A percentile compares a stretch with the other conserved stretches of the same genome.
Conservation (phyloP, 1,140 invertebrate species). For the Sitobion miscanthi region DNA sequence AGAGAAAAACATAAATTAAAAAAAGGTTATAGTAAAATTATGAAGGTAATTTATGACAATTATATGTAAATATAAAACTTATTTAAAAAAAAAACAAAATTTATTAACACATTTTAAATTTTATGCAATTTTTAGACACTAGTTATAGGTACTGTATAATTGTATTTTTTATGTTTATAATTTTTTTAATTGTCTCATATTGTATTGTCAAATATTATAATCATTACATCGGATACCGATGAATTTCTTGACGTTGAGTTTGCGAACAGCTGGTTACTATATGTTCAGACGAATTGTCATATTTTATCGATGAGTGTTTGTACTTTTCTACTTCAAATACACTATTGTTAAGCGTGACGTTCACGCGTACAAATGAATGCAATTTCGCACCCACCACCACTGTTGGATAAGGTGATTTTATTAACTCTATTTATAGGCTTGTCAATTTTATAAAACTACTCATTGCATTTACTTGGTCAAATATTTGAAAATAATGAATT, state of each 20-base stretch:
- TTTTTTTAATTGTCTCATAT: neutral
- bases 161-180: neutral
- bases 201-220: neutral
- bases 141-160: neutral
- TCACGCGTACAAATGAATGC: slow-evolving; percentile 32
- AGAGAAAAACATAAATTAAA: too few species aligned
- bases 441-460: slow-evolving; percentile 3
- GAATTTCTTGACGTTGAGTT: neutral
- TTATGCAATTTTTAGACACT: too few species aligned
- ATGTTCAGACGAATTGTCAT: neutral
- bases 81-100: too few species aligned
- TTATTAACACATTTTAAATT: too few species aligned
- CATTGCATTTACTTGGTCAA: neutral
- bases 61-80: too few species aligned
- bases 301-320: slow-evolving; percentile 13
- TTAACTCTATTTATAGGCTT: neutral
- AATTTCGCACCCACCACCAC: neutral
- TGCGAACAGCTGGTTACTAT: neutral
- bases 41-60: too few species aligned
- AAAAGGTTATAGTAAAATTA: too few species aligned
- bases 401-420: neutral
- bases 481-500: neutral
- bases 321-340: neutral
- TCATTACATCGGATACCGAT: neutral
- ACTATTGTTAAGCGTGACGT: neutral